Conservation (phyloP, 2,113 vertebrate genomes). For the Mungos mungo region DNA sequence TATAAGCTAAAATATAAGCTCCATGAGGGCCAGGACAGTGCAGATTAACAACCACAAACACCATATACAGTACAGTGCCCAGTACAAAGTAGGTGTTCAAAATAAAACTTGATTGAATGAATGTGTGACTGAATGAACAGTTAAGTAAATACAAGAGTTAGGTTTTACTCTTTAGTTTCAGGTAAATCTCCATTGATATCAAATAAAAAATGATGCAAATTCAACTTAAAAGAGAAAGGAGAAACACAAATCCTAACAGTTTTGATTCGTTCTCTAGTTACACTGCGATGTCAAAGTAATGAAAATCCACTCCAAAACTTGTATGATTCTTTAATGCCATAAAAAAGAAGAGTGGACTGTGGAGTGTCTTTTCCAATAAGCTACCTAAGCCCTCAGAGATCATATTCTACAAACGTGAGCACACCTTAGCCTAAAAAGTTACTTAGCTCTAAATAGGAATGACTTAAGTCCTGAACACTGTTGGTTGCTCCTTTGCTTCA, state of each 20-base stretch:
- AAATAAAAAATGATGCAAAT: neutral
- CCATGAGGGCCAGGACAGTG: neutral
- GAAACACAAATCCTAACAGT: neutral
- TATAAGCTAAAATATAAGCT: neutral
- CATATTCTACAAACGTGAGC: neutral
- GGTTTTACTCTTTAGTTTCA: neutral
- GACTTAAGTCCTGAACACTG: neutral
- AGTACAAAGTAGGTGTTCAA: neutral
- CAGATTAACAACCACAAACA: neutral
- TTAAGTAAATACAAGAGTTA: neutral
- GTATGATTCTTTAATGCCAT: neutral
- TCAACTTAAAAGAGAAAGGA: constrained; percentile 5
- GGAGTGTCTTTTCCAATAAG: neutral
- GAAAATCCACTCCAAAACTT: neutral
- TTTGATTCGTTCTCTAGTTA: neutral
- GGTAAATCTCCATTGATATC: neutral
- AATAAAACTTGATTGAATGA: neutral
- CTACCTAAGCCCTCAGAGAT: neutral
- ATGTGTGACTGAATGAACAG: neutral
- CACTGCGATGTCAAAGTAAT: neutral
- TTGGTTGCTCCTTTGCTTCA: neutral
- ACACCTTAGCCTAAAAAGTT: neutral
- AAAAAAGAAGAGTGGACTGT: neutral
- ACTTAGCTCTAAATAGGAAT: neutral
- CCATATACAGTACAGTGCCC: neutral